Conservation (phyloP, 2,797 vertebrate species). For the Anisognathus igniventris region DNA sequence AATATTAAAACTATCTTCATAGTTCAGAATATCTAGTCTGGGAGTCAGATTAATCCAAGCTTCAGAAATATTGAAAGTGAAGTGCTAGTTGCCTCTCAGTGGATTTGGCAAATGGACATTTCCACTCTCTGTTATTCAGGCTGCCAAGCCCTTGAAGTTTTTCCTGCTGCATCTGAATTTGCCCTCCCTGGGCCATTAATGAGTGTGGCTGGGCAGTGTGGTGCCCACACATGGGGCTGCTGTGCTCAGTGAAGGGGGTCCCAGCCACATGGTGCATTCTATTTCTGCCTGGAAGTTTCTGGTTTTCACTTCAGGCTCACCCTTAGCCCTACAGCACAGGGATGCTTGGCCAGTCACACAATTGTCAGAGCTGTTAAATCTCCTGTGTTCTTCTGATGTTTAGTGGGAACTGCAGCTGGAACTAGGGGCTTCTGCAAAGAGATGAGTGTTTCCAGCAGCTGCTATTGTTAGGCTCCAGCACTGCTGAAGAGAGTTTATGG, state of each 20-base stretch:
- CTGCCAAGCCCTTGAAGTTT: not conserved
- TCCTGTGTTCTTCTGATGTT: not conserved
- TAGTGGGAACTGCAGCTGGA: not conserved
- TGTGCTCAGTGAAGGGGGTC: not conserved
- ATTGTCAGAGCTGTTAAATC: not conserved
- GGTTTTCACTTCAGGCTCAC: not conserved
- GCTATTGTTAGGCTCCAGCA: not conserved
- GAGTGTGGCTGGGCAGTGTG: fast-evolving
- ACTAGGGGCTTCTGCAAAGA: not conserved
- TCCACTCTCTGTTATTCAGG: not conserved
- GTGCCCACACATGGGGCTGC: fast-evolving
- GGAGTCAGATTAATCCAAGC: not conserved
- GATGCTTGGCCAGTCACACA: too few species aligned
- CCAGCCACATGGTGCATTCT: fast-evolving
- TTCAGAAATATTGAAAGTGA: not conserved
- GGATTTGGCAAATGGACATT: not conserved
- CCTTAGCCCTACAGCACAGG: not conserved
- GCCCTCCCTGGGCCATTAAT: not conserved
- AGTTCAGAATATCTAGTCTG: not conserved
- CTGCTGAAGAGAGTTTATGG: not conserved
- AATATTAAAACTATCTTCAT: not conserved
- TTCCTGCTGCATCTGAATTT: not conserved
- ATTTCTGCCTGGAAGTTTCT: not conserved
- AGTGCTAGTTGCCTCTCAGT: not conserved
- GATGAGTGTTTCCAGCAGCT: not conserved